Conservation (phyloP, 2,797 vertebrate species). For the Muscicapa striata region DNA sequence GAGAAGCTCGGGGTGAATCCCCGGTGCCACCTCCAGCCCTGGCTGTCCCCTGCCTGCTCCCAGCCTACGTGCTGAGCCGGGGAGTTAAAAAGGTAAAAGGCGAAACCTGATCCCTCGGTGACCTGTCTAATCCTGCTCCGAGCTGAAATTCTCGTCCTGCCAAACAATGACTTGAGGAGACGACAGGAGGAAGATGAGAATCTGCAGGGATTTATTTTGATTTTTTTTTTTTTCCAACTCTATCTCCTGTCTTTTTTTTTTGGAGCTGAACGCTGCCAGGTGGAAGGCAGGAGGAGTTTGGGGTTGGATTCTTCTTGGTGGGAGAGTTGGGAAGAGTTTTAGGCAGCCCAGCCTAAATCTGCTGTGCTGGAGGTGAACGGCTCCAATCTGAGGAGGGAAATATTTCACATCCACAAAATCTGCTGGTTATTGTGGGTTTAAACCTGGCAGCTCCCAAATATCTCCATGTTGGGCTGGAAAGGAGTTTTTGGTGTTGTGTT, state of each 20-base stretch:
- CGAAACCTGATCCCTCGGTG: constrained; percentile 73
- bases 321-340: not conserved
- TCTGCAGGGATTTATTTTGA: constrained; percentile 1
- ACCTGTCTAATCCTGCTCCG: constrained; percentile 78
- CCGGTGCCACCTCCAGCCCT: not conserved
- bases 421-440: accelerated
- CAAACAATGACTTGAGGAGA: constrained; percentile 60
- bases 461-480: not conserved
- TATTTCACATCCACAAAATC: not conserved
- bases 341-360: not conserved
- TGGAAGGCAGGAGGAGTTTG: not conserved
- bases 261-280: not conserved
- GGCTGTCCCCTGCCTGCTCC: constrained; percentile 15
- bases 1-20: not conserved
- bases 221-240: not conserved
- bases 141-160: constrained; percentile 59
- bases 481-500: accelerated
- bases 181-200: constrained; percentile 32
- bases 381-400: not conserved
- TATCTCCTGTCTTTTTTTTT: not conserved
- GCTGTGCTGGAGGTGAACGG: not conserved
- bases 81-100: constrained; percentile 64
- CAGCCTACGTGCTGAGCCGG: constrained; percentile 71
- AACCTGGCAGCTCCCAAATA: accelerated
- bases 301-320: not conserved